Conservation (phyloP, 2,888 invertebrate genomes). For the Megastigmus dorsalis region DNA sequence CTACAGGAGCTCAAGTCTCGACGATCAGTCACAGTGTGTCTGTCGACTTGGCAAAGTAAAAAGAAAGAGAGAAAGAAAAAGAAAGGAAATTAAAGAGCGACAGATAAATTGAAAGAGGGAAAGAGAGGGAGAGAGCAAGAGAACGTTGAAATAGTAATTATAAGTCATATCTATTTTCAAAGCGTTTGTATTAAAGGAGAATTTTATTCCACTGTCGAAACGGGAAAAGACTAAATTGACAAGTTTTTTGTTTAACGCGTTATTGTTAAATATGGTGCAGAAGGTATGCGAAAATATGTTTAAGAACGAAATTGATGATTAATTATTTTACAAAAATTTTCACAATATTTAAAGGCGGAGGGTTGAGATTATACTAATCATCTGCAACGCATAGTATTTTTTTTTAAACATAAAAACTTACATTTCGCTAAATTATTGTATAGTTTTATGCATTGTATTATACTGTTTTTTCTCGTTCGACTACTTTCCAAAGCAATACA, state of each 20-base stretch:
- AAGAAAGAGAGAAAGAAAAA: conserved; percentile 53
- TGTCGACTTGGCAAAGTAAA: conserved; percentile 71
- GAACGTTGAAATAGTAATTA: conserved; percentile 43
- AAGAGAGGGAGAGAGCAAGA: not conserved
- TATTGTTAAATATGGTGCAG: conserved; percentile 6
- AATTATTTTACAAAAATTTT: conserved; percentile 29
- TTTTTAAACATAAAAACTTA: not conserved
- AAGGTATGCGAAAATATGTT: conserved; percentile 2
- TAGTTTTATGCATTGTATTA: conserved; percentile 11
- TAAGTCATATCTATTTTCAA: conserved; percentile 42
- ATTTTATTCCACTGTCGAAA: conserved; percentile 42
- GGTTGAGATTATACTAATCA: not conserved
- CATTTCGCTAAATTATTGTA: conserved; percentile 10
- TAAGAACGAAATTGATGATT: not conserved
- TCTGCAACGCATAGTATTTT: not conserved
- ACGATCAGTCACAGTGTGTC: conserved; percentile 78
- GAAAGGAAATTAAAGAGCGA: not conserved
- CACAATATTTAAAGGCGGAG: not conserved
- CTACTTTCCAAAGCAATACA: conserved; percentile 33
- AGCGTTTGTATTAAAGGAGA: conserved; percentile 35
- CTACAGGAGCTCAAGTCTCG: conserved; percentile 67
- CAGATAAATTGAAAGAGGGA: not conserved
- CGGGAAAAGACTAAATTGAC: conserved; percentile 16
- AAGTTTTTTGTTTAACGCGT: conserved; percentile 19
- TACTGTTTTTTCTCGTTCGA: conserved; percentile 2